Base-by-base conservation (phyloP, 1,140 invertebrate genomes). In the Psix sp. region DNA sequence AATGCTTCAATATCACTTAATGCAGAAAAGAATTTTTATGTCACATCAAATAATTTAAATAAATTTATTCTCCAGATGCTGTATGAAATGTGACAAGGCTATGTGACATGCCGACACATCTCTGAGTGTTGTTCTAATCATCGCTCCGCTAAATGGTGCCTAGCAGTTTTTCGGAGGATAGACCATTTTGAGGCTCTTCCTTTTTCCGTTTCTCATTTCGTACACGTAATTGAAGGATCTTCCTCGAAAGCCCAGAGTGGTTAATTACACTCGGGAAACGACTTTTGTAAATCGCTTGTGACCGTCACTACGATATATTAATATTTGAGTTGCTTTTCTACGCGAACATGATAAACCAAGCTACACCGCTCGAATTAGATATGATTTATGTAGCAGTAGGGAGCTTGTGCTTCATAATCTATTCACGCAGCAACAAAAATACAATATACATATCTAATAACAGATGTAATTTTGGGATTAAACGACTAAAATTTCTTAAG, bases 241-340 rank as follows among this genome's bases (percentile, higher is more conserved):
- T 76, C 49, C 39, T 24, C 36, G 48, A 52, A 66, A 60, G 43
- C 56, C 43, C 16, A 45, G 56, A 60, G 48, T 52, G 40, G 48
- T 73, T 73, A 73, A 73, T 73, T 73, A 63, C 54, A 39, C 31
- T 45, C 48, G 56, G 46, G 45, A 65, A 73, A 39, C 39, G 48
- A 62, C 48, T 74, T 66, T 42, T 73, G 60, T 66, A 73, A 73
- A 54, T 60, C 54, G 70, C 48, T 62, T 48, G 60, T 60, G 48
- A 60, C 70, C 54, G 60, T 54, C 52, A 71, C 48, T 62, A 62
- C 60, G 48, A 54, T 40, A 48, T 74, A 74, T 74, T 66, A 74
- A 74, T 74, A 67, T 73, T 73, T 66, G 35, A 73, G 52, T 48
- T 63, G 42, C n/a, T 60, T 54, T 67, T 74, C 71, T 63, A 43